phyloP scores from a whole-genome alignment of 2,888 invertebrate species.

The Bedellia somnulentella region DNA sequence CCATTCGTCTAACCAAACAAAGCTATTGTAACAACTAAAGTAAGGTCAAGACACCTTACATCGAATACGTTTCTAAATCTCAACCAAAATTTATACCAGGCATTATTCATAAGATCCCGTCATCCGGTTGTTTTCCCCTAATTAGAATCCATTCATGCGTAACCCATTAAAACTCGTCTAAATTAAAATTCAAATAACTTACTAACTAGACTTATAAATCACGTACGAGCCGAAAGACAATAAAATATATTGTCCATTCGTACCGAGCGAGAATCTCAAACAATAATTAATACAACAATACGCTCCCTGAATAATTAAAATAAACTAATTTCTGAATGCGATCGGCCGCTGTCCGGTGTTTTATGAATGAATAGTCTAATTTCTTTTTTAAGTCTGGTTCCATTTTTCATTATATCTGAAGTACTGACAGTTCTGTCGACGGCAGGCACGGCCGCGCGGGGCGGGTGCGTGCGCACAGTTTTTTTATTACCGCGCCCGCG shows the following conservation, averaged over 20 bases:
- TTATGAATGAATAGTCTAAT: constrained; percentile 47
- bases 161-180: constrained; percentile 57
- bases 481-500: not conserved
- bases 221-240: constrained; percentile 43
- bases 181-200: constrained; percentile 60
- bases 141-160: constrained; percentile 57
- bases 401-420: constrained; percentile 30
- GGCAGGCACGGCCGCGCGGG: no score
- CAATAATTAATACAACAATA: constrained; percentile 57
- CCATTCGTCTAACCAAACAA: no score
- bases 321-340: constrained; percentile 52
- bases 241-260: constrained; percentile 55
- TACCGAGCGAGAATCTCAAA: constrained; percentile 22
- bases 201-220: constrained; percentile 60
- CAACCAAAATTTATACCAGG: constrained; percentile 50
- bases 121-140: constrained; percentile 54
- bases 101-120: constrained; percentile 43
- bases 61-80: no score
- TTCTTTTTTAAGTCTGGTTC: constrained; percentile 35
- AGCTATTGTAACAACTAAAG: no score
- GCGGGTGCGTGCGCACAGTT: no score
- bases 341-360: no score
- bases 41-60: no score
- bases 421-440: not conserved
- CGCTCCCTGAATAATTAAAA: constrained; percentile 52